Evolutionary conservation across 2,797 vertebrate species (phyloP).

Genomic region (Enteromius treurensis): DNA sequence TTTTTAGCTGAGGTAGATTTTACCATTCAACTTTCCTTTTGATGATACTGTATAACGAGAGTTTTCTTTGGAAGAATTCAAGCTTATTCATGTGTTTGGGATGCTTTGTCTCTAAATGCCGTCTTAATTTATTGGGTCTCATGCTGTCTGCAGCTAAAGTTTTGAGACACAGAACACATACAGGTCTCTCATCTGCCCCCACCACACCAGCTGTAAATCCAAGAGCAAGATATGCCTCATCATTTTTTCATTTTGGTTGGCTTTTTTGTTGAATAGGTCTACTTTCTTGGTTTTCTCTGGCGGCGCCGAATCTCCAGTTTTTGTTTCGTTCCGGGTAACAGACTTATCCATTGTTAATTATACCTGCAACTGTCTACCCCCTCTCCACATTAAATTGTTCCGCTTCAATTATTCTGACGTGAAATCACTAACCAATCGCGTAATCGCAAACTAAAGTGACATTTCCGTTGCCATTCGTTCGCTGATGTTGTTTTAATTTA

Average conservation of each 20-base stretch:
- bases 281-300: neutral
- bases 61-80: constrained; percentile 20
- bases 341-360: neutral
- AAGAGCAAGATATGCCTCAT: neutral
- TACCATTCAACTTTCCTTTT: constrained; percentile 24
- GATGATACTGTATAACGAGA: neutral
- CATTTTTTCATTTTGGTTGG: constrained; percentile 7
- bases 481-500: neutral
- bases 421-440: too few species aligned
- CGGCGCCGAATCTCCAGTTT: neutral
- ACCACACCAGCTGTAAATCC: neutral
- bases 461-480: neutral
- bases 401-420: too few species aligned
- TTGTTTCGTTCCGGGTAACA: neutral
- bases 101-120: neutral
- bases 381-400: too few species aligned
- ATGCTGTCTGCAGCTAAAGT: too few species aligned
- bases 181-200: neutral
- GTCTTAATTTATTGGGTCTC: too few species aligned
- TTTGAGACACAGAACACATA: too few species aligned
- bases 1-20: constrained; percentile 19
- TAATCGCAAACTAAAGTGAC: too few species aligned
- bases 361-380: neutral
- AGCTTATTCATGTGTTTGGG: neutral
- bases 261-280: neutral